Conservation (phyloP, 2,888 invertebrate genomes). For the Caenorhabditis zanzibari region DNA sequence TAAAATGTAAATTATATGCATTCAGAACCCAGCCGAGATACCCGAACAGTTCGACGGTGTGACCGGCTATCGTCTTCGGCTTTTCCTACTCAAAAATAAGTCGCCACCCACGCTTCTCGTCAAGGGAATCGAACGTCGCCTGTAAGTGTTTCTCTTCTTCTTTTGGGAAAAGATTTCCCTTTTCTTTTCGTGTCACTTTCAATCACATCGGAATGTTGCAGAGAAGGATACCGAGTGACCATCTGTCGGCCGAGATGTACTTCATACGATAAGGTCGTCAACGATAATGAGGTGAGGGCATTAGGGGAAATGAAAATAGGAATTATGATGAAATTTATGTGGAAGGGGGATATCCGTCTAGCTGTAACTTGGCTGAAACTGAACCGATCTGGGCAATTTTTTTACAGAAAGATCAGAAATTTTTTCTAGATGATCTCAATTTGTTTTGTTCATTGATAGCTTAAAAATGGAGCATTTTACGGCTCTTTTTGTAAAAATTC, state of each 20-base stretch:
- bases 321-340: constrained; percentile 24
- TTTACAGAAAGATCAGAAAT: no score
- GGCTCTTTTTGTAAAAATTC: no score
- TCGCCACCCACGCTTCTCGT: constrained; percentile 82
- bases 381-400: no score
- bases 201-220: constrained; percentile 68
- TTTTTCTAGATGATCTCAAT: no score
- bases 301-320: constrained; percentile 13
- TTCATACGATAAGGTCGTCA: constrained; percentile 61
- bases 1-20: constrained; percentile 10
- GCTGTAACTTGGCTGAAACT: no score
- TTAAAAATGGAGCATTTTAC: no score
- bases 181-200: constrained; percentile 22
- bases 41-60: constrained; percentile 81
- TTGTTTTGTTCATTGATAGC: no score
- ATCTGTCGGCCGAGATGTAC: constrained; percentile 82
- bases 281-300: constrained; percentile 53
- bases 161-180: background rate
- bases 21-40: constrained; percentile 78
- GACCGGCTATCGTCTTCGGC: constrained; percentile 80
- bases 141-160: constrained; percentile 68
- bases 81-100: constrained; percentile 82
- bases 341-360: background rate
- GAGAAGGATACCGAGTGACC: constrained; percentile 82
- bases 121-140: constrained; percentile 81